Base-by-base conservation (phyloP, 2,888 invertebrate species). In the Saturnia japonica region DNA sequence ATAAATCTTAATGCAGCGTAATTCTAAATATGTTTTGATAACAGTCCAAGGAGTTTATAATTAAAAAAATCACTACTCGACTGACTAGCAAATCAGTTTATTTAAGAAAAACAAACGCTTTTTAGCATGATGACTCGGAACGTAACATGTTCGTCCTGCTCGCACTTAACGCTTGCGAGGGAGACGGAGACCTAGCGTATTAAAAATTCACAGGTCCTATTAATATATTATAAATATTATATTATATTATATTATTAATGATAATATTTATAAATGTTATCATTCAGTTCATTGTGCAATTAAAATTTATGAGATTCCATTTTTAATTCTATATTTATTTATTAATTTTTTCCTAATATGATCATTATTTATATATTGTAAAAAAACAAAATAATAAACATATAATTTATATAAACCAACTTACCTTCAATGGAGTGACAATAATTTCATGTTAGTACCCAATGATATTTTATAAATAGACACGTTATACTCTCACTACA, bases 31-130 rank as follows among this genome's bases (percentile, higher is more conserved):
- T 74, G 70, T 71, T 25, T 28, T 28, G 72, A 60, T 60, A 60
- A 28, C 1, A 4, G 14, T 4, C 74, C 45, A 68, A 71, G 68
- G 74, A 72, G 54, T 51, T 67, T 22, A 28, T 60, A 70, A 66
- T 86, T 86, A 85, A 87, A 85, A 85, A 86, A 70, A 54, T 88
- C 86, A 89, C 84, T 86, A 87, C 88, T 91, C 92, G 93, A 93
- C 93, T 93, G 93, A 93, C 93, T 93, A 93, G 93, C 88, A 87
- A 89, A 90, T 91, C 88, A 89, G 88, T 89, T 88, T 88, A 86
- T 86, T 90, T 88, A 90, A 90, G 87, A 90, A 89, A 88, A 84
- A 86, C 82, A 80, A 87, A 86, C 88, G 86, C 87, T 83, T 85
- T 34, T 4, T 81, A 78, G 79, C 82, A 83, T 78, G 78, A 83